phyloP scores from a whole-genome alignment of 2,113 vertebrate species.

The Oreochromis spilurus region DNA sequence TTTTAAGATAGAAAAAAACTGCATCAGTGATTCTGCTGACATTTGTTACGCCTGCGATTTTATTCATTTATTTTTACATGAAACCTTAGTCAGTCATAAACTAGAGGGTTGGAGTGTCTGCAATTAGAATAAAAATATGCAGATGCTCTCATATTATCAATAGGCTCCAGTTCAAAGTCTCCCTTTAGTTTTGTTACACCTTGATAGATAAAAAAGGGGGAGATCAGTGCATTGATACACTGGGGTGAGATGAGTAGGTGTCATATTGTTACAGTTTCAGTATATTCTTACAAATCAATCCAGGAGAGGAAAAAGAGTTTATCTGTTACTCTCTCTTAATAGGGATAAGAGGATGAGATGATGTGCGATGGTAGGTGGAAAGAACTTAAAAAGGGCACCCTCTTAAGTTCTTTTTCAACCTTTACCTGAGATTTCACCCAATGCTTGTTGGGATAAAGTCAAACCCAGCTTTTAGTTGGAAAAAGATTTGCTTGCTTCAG shows the following conservation, averaged over 20 bases:
- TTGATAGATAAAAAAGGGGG: background rate
- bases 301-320: background rate
- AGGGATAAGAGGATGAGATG: background rate
- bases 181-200: background rate
- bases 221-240: background rate
- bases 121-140: background rate
- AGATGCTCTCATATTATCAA: background rate
- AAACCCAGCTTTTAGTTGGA: background rate
- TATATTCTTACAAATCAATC: background rate
- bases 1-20: background rate
- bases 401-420: background rate
- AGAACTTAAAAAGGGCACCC: background rate
- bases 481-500: background rate
- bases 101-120: background rate
- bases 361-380: background rate
- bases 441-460: background rate
- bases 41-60: background rate
- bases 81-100: background rate
- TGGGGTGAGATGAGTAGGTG: background rate
- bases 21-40: background rate
- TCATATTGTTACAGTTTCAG: background rate
- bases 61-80: background rate
- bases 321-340: background rate
- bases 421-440: background rate
- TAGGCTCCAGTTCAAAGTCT: background rate